These are phyloP conservation scores for Galeopterus variegatus DNA, from an alignment of 2,113 vertebrate species.

Conservation along the genomic window DNA sequence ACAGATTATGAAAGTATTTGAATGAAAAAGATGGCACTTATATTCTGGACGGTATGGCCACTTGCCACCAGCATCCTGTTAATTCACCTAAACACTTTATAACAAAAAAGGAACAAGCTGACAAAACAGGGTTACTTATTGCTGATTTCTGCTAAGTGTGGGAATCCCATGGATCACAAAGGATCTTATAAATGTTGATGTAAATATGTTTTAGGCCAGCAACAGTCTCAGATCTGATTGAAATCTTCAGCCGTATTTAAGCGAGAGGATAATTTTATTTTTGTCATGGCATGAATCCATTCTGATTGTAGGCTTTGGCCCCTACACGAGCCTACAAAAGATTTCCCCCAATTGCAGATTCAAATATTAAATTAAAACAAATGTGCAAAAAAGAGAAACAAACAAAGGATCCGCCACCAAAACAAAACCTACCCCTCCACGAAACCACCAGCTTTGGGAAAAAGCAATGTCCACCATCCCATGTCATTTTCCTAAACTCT, in stretches of 20 bases:
- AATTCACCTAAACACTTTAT: neutral
- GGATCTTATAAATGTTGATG: neutral
- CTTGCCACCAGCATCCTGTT: neutral
- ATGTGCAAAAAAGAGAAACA: slow-evolving; percentile 76
- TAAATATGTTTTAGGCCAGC: neutral
- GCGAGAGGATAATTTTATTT: neutral
- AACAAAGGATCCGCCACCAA: slow-evolving; percentile 49
- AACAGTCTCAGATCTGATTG: neutral
- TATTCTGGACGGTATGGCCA: neutral
- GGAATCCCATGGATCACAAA: neutral
- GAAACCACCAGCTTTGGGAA: neutral
- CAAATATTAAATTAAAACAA: slow-evolving; percentile 78
- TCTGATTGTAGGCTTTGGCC: neutral
- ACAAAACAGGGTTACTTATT: neutral
- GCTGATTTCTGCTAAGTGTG: neutral
- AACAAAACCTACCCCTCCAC: neutral
- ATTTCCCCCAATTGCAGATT: slow-evolving; percentile 35
- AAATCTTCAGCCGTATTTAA: neutral
- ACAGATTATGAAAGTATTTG: neutral
- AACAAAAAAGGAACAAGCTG: neutral
- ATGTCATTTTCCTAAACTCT: neutral
- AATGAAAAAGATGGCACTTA: neutral
- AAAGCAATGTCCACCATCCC: neutral
- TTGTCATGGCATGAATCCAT: neutral
- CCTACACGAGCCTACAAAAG: neutral